Conservation (phyloP, 2,888 invertebrate genomes). For the Euplexia lucipara region DNA sequence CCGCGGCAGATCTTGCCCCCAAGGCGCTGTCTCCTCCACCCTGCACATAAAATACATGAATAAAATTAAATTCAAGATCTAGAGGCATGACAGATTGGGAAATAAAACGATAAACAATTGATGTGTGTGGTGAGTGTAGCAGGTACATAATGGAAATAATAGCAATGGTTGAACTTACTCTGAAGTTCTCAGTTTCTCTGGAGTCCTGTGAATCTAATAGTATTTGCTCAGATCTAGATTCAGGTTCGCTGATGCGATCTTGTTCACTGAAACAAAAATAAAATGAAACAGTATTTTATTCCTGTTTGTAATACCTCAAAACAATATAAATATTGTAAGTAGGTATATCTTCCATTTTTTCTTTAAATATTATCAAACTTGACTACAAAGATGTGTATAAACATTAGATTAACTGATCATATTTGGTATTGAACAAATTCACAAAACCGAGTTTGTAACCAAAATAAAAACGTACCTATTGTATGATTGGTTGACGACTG, state of each 20-base stretch:
- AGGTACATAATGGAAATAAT: not conserved
- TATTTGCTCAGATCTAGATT: slow-evolving; percentile 85
- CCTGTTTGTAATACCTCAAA: too few relatives aligned
- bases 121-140: not conserved
- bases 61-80: too few relatives aligned
- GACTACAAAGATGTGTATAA: slow-evolving; percentile 20
- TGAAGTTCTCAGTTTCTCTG: slow-evolving; percentile 83
- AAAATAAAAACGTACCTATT: slow-evolving; percentile 77
- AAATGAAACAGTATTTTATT: not conserved
- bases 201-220: slow-evolving; percentile 83
- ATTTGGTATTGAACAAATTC: not conserved
- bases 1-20: slow-evolving; percentile 76
- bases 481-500: slow-evolving; percentile 85
- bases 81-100: not conserved
- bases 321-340: too few relatives aligned
- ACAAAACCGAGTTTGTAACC: not conserved
- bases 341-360: too few relatives aligned
- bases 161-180: slow-evolving; percentile 71
- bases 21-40: slow-evolving; percentile 79
- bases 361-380: too few relatives aligned
- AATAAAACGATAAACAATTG: not conserved
- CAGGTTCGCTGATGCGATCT: slow-evolving; percentile 79
- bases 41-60: slow-evolving; percentile 64
- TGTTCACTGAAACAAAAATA: slow-evolving; percentile 81
- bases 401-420: not conserved